Base-by-base conservation (phyloP, 2,888 invertebrate genomes). In the Polydrusus pterygomalis region DNA sequence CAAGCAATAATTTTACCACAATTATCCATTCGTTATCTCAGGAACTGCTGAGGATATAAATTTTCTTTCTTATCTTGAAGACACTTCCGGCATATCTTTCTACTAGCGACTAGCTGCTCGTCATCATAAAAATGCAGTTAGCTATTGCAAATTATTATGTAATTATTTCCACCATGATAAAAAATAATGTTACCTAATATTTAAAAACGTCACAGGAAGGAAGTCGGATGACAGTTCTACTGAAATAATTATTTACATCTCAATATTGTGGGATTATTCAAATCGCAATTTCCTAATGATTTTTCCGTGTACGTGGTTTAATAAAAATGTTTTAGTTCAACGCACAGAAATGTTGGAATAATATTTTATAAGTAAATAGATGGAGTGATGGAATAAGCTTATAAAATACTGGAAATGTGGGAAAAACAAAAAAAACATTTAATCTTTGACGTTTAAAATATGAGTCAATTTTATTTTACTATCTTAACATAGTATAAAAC, bases 21-120 rank as follows among this genome's bases (percentile, higher is more conserved):
- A 18, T 67, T 47, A 45, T 58, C 34, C 69, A 69, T 69, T 69
- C 13, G 38, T 34, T 60, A 60, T 60, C 58, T 40, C 11, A 6
- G 17, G 58, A 69, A 38, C 56, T 43, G 1, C 45, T 40, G 38
- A 49, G 49, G 17, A 20, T 65, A 67, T 69, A 69, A 69, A 69
- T 69, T 69, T 69, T 60, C 58, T 15, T 56, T 43, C 49, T 56
- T 69, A 69, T 69, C 69, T 56, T 20, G 25, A 58, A 58, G 69
- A 69, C 15, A 58, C 43, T 69, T 69, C 69, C 69, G 69, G 69
- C 56, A 69, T 40, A 17, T 67, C 67, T 51, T 30, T 49, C 54
- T 54, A 34, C 67, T 38, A 51, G 15, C n/a, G n/a, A n/a, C n/a
- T n/a, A n/a, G 54, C 15, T 13, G 13, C 43, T 56, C 38, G 18